Evolutionary conservation across 2,113 vertebrate genomes (phyloP).

Genomic region (Paedocypris sp.): DNA sequence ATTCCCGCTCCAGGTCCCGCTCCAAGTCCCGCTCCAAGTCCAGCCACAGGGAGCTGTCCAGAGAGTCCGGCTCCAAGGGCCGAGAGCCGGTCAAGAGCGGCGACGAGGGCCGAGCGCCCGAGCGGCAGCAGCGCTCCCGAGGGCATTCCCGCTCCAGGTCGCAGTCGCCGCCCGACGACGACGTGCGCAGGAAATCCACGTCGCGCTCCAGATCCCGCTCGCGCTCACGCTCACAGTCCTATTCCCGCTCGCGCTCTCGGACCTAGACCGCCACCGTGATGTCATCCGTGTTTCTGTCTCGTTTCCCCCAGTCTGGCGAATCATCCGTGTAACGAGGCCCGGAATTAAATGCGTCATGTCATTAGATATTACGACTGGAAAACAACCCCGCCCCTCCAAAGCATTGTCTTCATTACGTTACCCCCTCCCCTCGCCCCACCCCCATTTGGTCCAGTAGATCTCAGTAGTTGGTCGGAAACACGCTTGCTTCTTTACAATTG

Average conservation of each 20-base stretch:
- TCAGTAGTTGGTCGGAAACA: not conserved
- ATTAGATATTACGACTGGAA: not conserved
- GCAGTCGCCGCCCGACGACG: not conserved
- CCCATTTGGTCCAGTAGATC: not conserved
- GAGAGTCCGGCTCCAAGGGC: conserved; percentile 51
- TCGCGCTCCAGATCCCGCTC: conserved; percentile 21
- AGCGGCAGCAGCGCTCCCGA: conserved; percentile 39
- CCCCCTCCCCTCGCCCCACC: too few species aligned
- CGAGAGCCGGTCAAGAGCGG: conserved; percentile 45
- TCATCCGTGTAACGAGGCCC: not conserved
- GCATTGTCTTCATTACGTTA: too few species aligned
- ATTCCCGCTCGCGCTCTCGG: conserved; percentile 18
- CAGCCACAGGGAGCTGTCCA: conserved; percentile 45
- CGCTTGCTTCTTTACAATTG: not conserved
- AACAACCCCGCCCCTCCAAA: too few species aligned
- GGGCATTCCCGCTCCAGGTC: conserved; percentile 9
- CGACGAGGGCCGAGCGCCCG: conserved; percentile 38
- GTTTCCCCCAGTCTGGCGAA: not conserved
- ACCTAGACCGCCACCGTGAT: conserved; percentile 2
- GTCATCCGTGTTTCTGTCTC: not conserved
- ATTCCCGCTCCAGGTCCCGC: conserved; percentile 69
- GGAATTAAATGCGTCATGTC: not conserved
- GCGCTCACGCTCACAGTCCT: conserved; percentile 5
- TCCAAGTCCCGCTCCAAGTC: conserved; percentile 39
- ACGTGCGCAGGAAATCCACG: conserved; percentile 1